Evolutionary conservation across 2,113 vertebrate genomes (phyloP), one percentile per base, ranked within the genome.

Genomic region (Takifugu bimaculatus): DNA sequence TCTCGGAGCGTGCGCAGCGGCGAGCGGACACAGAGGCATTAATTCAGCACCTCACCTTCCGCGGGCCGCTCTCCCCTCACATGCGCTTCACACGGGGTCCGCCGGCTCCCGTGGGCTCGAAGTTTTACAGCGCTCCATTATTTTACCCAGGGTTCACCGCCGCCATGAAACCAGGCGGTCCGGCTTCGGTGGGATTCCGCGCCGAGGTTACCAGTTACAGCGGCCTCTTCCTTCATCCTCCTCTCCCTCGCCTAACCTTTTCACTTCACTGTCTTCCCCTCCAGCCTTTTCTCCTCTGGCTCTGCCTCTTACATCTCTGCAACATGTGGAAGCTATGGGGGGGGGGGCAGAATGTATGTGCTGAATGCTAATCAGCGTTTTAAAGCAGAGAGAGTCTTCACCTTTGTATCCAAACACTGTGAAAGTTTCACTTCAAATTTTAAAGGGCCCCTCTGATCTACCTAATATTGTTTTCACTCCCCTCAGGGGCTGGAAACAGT

Each of bases 281-380:
- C 56, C 39, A 69, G 73, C 67, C 27, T 45, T 48, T 39, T 39
- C 20, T 25, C 49, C n/a, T 26, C 67, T 60, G 69, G 74, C 57
- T 74, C 65, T 68, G 71, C 72, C 54, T 79, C 66, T 72, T 61
- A 72, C 83, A 75, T 76, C 69, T 74, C 57, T 72, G 76, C 67
- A 85, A 88, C 88, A 91, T 88, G 82, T 91, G 88, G 88, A 90
- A 91, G 83, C 69, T 79, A 89, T 91, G 90, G 90, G 44, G 39
- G 11, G 73, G 78, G 64, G 79, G 81, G 81, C 80, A 81, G 84
- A 90, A 89, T 86, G 87, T 83, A 86, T 84, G 86, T 81, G 87
- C 87, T 87, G 85, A 88, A 88, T 88, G 86, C 80, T 87, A 91
- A 91, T 86, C 74, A 53, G 75, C 54, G 71, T 81, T 70, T 86